Evolutionary conservation across 2,113 vertebrate genomes (phyloP).

Genomic region (Acanthochromis polyacanthus): DNA sequence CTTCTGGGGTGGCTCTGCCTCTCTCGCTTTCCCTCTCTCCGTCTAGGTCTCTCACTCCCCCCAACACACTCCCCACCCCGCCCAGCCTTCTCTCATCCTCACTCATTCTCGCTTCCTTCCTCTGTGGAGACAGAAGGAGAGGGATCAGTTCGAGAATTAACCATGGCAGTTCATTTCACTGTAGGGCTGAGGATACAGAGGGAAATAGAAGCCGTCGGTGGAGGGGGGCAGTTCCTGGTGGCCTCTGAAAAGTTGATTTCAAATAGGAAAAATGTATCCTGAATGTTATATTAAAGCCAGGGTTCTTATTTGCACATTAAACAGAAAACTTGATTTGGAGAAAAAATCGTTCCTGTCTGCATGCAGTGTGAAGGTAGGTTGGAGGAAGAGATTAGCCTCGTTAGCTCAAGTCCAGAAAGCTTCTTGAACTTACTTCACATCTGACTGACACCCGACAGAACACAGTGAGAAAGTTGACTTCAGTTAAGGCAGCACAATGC

Average conservation of each 20-base stretch:
- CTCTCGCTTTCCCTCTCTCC: slow-evolving; percentile 41
- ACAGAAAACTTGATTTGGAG: slow-evolving; percentile 8
- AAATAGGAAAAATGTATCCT: slow-evolving; percentile 40
- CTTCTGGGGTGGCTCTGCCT: slow-evolving; percentile 66
- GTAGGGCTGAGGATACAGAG: slow-evolving; percentile 48
- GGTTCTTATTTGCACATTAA: slow-evolving; percentile 25
- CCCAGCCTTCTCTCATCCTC: slow-evolving; percentile 49
- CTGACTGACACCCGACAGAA: not conserved
- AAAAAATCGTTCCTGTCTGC: not conserved
- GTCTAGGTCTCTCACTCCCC: slow-evolving; percentile 27
- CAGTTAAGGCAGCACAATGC: no score
- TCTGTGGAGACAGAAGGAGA: slow-evolving; percentile 74
- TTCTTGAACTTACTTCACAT: not conserved
- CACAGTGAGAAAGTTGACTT: not conserved
- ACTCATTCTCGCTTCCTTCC: slow-evolving; percentile 62
- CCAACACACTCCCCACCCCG: not conserved
- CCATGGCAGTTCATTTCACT: slow-evolving; percentile 83
- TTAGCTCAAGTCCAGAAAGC: not conserved
- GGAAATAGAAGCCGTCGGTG: slow-evolving; percentile 37
- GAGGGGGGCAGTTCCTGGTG: slow-evolving; percentile 6
- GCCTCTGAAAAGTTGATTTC: slow-evolving; percentile 57
- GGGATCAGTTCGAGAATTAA: slow-evolving; percentile 83
- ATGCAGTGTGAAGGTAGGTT: not conserved
- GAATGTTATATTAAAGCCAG: slow-evolving; percentile 11
- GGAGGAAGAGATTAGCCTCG: not conserved